Evolutionary conservation across 2,888 invertebrate species (phyloP), one percentile per base, ranked within the genome.

Genomic region (Adela reaumurella): DNA sequence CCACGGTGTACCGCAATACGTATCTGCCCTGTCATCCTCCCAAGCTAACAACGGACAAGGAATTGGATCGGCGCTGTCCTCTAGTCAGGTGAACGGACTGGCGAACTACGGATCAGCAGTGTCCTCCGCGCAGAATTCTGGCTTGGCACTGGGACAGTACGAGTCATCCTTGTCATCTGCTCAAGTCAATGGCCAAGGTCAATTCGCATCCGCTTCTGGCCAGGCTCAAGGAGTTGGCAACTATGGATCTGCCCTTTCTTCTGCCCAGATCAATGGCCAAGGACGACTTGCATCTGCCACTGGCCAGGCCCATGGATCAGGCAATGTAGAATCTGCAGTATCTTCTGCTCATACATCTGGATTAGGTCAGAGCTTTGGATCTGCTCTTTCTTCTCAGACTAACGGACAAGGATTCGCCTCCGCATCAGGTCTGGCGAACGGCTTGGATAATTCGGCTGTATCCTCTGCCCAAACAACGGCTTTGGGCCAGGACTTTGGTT

Each of bases 191-290:
- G 35, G 35, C 4, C 35, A 35, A 4, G 35, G 35, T 14, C 24
- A 6, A 10, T 35, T 14, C 3, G n/a, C 35, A 8, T 4, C 14
- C 14, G 62, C 65, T 0, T 51, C 60, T 1, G 60, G 64, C n/a
- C 66, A 67, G 46, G 61, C 57, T 19, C 51, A 57, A 17, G 59
- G 61, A 20, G 66, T 63, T 16, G 62, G 62, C 3, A n/a, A n/a
- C n/a, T 66, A 59, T 48, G 62, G 63, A 16, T 62, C 68, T 1
- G 63, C 67, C n/a, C 52, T 64, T 4, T 63, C 71, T 2, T 56
- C 65, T 1, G 63, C 62, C 2, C 62, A 66, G 45, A 63, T 60
- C 19, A n/a, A 49, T 19, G 46, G 46, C 17, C 18, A 10, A 5
- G 17, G n/a, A 3, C 46, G 46, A 17, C 42, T 42, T 29, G 20